Evolutionary conservation across 2,797 vertebrate species (phyloP).

Genomic region (Microctenopoma stevenorrisi): DNA sequence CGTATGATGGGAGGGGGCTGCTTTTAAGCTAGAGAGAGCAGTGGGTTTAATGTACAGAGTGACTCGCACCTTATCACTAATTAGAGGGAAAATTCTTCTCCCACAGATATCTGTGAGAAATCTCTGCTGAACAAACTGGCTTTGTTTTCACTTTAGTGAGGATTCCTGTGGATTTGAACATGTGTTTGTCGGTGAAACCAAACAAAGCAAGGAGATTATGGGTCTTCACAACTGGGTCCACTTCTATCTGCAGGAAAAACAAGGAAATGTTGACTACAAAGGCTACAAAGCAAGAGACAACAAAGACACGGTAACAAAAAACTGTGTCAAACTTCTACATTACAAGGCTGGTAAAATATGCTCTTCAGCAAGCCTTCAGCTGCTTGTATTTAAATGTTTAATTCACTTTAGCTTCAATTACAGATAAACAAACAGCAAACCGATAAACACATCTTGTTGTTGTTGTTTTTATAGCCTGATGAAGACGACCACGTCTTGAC

Average conservation of each 20-base stretch:
- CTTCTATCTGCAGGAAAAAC: conserved; percentile 89
- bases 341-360: not conserved
- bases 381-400: not conserved
- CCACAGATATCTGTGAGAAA: too few species aligned
- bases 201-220: conserved; percentile 79
- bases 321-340: not conserved
- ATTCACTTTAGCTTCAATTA: not conserved
- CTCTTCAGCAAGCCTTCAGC: too few species aligned
- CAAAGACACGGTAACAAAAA: conserved; percentile 80
- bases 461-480: conserved; percentile 77
- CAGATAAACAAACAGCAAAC: too few species aligned
- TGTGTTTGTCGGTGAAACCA: conserved; percentile 89
- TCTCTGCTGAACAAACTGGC: not conserved
- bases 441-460: not conserved
- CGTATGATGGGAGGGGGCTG: not conserved
- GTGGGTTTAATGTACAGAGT: not conserved
- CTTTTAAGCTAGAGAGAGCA: not conserved
- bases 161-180: conserved; percentile 91
- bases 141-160: conserved; percentile 62
- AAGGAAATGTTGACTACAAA: conserved; percentile 83
- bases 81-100: not conserved
- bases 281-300: conserved; percentile 82
- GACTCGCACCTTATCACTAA: not conserved
- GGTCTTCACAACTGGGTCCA: conserved; percentile 92
- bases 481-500: conserved; percentile 87